Evolutionary conservation across 2,888 invertebrate species (phyloP), one percentile per base, ranked within the genome.

Genomic region (Strigamia crassipes): DNA sequence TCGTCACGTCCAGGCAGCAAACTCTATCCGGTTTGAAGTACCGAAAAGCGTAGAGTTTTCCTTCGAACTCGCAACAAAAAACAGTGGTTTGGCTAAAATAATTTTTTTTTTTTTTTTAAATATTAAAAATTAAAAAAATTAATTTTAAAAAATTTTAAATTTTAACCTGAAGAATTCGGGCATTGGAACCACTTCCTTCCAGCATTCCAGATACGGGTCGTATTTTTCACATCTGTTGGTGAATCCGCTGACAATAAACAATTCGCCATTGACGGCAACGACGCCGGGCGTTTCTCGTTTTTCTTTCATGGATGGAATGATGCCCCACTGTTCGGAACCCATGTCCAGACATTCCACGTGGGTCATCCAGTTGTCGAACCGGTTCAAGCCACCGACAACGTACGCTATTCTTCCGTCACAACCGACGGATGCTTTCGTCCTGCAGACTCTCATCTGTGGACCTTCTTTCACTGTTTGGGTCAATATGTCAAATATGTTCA

Each of bases 311-410:
- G 78, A 38, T 12, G 78, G 78, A 34, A 78, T 78, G 9, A 78
- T 78, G 12, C 38, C 23, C 78, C 78, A 78, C 31, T 9, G 3
- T 31, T 78, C 78, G 4, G 27, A 15, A 12, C 15, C 34, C 78
- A 78, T 78, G n/a, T 78, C 38, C 12, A 78, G 23, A 78, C 78
- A 78, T n/a, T 78, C 78, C 31, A 78, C 78, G n/a, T 78, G 78
- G 31, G 78, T 78, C 78, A 78, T 78, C 18, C 38, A 78, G 13
- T 38, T 78, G 13, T 38, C 78, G 38, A 34, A 78, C 18, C 78
- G 78, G 34, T 34, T 78, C 9, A 78, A 18, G 27, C 78, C 78
- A 12, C 38, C 78, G 18, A 78, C 78, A 9, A 78, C 78, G 34
- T 78, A 78, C 1, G 38, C 27, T 18, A 78, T 15, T 12, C 38